Conservation (phyloP, 2,113 vertebrate genomes). For the Leptobrachium leishanense region DNA sequence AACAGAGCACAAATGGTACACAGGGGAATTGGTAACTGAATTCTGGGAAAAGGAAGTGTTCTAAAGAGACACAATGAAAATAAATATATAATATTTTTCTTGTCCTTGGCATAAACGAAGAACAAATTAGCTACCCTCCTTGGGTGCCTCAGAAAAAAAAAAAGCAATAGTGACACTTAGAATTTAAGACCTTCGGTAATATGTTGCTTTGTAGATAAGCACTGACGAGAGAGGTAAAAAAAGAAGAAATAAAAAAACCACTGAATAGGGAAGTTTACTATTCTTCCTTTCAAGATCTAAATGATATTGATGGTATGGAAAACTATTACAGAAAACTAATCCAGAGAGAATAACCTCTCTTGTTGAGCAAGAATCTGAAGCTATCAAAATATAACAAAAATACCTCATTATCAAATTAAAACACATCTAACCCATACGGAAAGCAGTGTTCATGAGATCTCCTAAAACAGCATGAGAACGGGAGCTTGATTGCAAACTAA, state of each 20-base stretch:
- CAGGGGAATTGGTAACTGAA: conserved; percentile 61
- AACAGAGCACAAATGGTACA: conserved; percentile 58
- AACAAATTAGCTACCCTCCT: conserved; percentile 79
- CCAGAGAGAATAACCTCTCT: conserved; percentile 67
- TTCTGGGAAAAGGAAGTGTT: conserved; percentile 57
- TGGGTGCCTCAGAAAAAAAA: conserved; percentile 76
- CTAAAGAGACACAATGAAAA: conserved; percentile 61
- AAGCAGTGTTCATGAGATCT: conserved; percentile 27
- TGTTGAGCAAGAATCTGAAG: conserved; percentile 62
- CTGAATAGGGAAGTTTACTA: conserved; percentile 72
- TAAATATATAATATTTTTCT: conserved; percentile 71
- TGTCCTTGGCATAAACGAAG: conserved; percentile 80
- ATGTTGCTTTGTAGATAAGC: conserved; percentile 85
- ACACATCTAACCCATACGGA: conserved; percentile 47
- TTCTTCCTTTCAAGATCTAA: conserved; percentile 72
- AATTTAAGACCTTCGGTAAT: conserved; percentile 66
- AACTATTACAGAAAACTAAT: conserved; percentile 72
- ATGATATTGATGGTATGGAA: conserved; percentile 66
- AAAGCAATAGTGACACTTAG: conserved; percentile 58
- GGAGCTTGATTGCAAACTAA: neutral
- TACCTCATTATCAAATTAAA: conserved; percentile 37
- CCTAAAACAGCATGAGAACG: conserved; percentile 10
- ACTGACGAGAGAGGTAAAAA: conserved; percentile 74
- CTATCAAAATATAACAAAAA: conserved; percentile 65
- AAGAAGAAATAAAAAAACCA: neutral